Evolutionary conservation across 2,888 invertebrate genomes (phyloP), one percentile per base, ranked within the genome.

Genomic region (Scelioninae gen. 2): DNA sequence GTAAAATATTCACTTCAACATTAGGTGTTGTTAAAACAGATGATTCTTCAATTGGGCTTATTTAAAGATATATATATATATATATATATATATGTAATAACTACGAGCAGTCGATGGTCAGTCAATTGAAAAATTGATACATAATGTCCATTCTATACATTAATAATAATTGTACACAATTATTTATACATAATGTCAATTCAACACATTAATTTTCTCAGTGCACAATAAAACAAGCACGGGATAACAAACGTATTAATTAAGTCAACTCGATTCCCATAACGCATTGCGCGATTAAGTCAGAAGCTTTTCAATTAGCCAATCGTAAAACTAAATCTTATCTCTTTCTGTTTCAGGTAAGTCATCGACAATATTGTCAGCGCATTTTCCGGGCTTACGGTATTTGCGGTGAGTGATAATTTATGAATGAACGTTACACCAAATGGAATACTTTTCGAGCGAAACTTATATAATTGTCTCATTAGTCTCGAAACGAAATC

Each of bases 371-470:
- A 52, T 22, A 31, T 16, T n/a, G 18, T 19, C 33, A 9, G 33
- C 46, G 52, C 46, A 28, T 39, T 71, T 71, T 64, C 58, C 50
- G 31, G 43, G 52, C 58, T 64, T 39, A 55, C 35, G 58, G 31
- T 25, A 41, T 53, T 53, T 43, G 28, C 55, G 52, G 71, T 71
- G 43, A 71, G 71, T 71, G 60, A 39, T 53, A 71, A 71, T 71
- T 71, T 71, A 71, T 71, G 71, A 65, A 71, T 60, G 58, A 65
- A 60, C 35, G 46, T 65, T 65, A 71, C 52, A 60, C 65, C 57
- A 71, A 71, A 65, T 65, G 53, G 45, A 71, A 71, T 58, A 52
- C 61, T 57, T 61, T 52, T 65, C 35, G 15, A 55, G 43, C 57
- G 50, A 48, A 28, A 7, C 60, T 67, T 73, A 63, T 57, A 67